phyloP scores from a whole-genome alignment of 2,797 vertebrate genomes.

The Petrocephalus sullivani region DNA sequence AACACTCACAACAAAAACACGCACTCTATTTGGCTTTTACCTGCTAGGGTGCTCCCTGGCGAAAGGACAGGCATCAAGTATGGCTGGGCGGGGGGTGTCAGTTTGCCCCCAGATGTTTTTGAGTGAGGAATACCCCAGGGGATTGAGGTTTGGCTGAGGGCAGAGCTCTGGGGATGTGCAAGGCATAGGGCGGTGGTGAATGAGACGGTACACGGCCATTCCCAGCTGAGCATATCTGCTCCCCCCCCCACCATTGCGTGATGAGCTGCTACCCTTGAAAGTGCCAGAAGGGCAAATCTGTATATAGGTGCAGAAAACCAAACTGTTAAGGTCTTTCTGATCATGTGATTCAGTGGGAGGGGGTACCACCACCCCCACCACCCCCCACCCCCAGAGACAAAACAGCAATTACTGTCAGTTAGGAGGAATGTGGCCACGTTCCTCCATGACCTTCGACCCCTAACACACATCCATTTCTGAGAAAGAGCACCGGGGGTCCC shows the following conservation, averaged over 20 bases:
- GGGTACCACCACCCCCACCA: too few relatives aligned
- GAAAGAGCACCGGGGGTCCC: neutral
- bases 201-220: neutral
- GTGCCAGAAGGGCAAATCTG: neutral
- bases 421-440: neutral
- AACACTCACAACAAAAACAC: neutral
- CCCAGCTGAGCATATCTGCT: neutral
- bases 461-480: neutral
- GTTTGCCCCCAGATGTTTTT: neutral
- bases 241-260: neutral
- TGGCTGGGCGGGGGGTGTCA: neutral
- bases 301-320: neutral
- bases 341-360: neutral
- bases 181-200: neutral
- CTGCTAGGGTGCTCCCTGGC: neutral
- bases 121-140: neutral
- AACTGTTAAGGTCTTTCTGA: neutral
- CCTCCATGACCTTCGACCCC: neutral
- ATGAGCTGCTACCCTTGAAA: neutral
- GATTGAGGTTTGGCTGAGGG: neutral
- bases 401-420: conserved; percentile 5
- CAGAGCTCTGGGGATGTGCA: neutral
- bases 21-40: neutral
- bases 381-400: neutral
- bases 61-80: neutral